Conservation (phyloP, 2,797 vertebrate species). For the Paedocypris micromegethes region DNA sequence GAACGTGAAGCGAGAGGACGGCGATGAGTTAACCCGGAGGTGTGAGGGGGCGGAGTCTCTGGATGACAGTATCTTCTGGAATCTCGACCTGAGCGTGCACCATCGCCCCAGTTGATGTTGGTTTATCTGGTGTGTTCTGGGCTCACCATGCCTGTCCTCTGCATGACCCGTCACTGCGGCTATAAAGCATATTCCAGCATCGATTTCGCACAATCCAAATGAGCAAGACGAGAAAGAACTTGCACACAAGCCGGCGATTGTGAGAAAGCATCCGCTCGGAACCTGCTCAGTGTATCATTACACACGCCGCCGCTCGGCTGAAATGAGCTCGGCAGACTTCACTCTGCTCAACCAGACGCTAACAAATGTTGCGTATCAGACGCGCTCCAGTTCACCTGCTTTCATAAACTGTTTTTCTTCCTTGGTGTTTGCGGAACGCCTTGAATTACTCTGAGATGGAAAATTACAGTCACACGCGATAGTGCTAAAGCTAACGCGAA, state of each 20-base stretch:
- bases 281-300: constrained; percentile 51
- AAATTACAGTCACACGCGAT: background rate
- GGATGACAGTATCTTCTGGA: constrained; percentile 73
- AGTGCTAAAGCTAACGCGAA: too few relatives aligned
- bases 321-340: constrained; percentile 56
- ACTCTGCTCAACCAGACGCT: constrained; percentile 55
- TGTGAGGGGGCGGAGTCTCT: constrained; percentile 65
- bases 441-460: constrained; percentile 27
- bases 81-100: constrained; percentile 69
- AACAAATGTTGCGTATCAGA: constrained; percentile 43
- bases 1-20: constrained; percentile 8
- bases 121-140: constrained; percentile 57
- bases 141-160: constrained; percentile 12
- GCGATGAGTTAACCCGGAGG: constrained; percentile 74
- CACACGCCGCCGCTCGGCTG: constrained; percentile 51
- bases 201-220: too few relatives aligned
- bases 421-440: constrained; percentile 13
- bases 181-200: too few relatives aligned
- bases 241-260: background rate
- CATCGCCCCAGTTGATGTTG: constrained; percentile 68
- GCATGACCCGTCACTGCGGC: background rate
- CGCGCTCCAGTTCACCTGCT: constrained; percentile 36
- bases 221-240: too few relatives aligned
- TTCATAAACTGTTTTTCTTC: constrained; percentile 33
- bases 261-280: constrained; percentile 57